phyloP scores from a whole-genome alignment of 2,113 vertebrate species.

The Apeltes quadracus region DNA sequence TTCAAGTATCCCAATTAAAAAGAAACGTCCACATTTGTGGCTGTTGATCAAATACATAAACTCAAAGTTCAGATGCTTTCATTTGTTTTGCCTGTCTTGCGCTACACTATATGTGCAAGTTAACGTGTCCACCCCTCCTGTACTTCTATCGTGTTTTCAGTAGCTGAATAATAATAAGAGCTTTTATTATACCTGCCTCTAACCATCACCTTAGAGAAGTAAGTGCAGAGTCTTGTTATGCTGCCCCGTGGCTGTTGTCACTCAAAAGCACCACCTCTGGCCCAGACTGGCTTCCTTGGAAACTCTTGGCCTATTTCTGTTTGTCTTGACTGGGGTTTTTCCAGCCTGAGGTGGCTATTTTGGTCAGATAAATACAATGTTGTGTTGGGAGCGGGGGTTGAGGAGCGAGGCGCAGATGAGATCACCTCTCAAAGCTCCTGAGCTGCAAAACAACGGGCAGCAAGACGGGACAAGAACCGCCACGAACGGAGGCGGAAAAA shows the following conservation, averaged over 20 bases:
- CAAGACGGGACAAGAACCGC: conserved; percentile 78
- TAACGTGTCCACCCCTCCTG: neutral
- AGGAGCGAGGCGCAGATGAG: conserved; percentile 70
- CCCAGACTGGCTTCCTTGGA: conserved; percentile 73
- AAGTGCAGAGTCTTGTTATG: conserved; percentile 45
- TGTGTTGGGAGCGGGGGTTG: conserved; percentile 72
- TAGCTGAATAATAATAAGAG: conserved; percentile 20
- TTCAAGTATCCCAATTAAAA: conserved; percentile 1
- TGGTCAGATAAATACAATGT: conserved; percentile 81
- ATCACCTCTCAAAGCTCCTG: conserved; percentile 74
- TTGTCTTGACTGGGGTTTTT: conserved; percentile 77
- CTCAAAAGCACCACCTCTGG: conserved; percentile 60
- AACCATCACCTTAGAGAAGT: conserved; percentile 28
- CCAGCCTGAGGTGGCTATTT: conserved; percentile 81
- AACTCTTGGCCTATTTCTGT: conserved; percentile 74
- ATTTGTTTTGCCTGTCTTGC: neutral
- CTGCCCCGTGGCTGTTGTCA: conserved; percentile 58
- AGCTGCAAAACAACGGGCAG: conserved; percentile 73
- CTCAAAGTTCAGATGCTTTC: neutral
- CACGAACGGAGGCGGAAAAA: conserved; percentile 58
- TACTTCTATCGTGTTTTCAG: neutral
- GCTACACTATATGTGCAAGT: conserved; percentile 8
- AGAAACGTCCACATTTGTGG: neutral
- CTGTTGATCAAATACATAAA: conserved; percentile 6
- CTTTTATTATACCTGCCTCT: conserved; percentile 34